Conservation (phyloP, 2,797 vertebrate genomes). For the Lophius americanus region DNA sequence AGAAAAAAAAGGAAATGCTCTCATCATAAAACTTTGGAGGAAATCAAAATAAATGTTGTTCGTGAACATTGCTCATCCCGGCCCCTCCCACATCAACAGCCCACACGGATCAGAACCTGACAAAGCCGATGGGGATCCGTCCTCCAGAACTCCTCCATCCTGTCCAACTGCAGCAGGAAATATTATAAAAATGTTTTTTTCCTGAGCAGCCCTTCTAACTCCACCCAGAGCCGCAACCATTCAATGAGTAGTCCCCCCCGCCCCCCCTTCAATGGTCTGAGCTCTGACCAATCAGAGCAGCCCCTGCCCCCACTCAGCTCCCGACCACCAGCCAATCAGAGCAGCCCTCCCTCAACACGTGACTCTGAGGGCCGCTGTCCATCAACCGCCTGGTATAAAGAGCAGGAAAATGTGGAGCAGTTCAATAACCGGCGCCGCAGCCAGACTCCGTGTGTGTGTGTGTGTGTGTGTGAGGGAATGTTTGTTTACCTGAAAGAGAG, state of each 20-base stretch:
- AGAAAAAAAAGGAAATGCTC: no score
- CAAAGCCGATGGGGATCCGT: no score
- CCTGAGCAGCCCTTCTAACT: slow-evolving; percentile 70
- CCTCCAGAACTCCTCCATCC: not conserved
- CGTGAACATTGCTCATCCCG: no score
- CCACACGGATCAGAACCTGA: no score
- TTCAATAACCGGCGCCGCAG: slow-evolving; percentile 84
- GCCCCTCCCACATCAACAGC: no score
- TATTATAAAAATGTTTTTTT: slow-evolving; percentile 63
- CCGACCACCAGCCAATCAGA: slow-evolving; percentile 82
- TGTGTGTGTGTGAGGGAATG: slow-evolving; percentile 10
- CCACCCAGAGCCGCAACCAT: slow-evolving; percentile 81
- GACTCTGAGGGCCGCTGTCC: slow-evolving; percentile 90
- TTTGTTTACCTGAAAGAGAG: slow-evolving; percentile 62
- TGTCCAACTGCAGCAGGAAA: slow-evolving; percentile 6
- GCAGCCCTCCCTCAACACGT: slow-evolving; percentile 80
- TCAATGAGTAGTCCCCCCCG: slow-evolving; percentile 83
- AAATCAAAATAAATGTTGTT: no score
- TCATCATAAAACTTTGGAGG: no score
- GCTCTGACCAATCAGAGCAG: slow-evolving; percentile 82
- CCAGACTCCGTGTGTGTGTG: slow-evolving; percentile 37
- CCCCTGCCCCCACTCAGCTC: slow-evolving; percentile 72
- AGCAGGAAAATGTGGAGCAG: slow-evolving; percentile 88
- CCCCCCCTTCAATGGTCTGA: slow-evolving; percentile 83
- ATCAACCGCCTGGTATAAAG: slow-evolving; percentile 95